phyloP scores from a whole-genome alignment of 1,140 invertebrate species.

The Drosophila pallidifrons region DNA sequence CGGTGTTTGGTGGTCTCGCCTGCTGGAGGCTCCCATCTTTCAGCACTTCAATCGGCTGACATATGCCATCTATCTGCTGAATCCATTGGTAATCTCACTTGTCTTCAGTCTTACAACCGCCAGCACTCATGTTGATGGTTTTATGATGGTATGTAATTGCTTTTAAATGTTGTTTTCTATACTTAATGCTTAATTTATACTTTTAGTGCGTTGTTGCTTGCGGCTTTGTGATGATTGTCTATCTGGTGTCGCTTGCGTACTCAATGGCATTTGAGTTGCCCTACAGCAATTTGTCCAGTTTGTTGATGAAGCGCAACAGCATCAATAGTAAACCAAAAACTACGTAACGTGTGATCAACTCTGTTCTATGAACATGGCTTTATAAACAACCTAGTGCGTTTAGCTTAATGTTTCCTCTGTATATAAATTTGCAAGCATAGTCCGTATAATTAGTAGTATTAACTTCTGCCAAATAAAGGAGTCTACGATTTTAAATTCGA shows the following conservation, averaged over 20 bases:
- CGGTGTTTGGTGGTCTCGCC: constrained; percentile 76
- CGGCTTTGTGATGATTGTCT: constrained; percentile 77
- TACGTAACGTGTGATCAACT: constrained; percentile 65
- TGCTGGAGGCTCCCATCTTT: constrained; percentile 73
- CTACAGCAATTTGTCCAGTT: constrained; percentile 78
- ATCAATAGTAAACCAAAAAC: constrained; percentile 52
- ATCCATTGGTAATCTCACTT: constrained; percentile 77
- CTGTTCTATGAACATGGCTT: constrained; percentile 44
- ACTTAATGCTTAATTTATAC: neutral
- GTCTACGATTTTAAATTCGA: constrained; percentile 19
- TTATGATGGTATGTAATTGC: constrained; percentile 66
- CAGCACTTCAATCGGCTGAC: constrained; percentile 81
- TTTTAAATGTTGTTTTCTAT: neutral
- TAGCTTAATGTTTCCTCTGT: constrained; percentile 39
- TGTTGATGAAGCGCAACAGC: constrained; percentile 43
- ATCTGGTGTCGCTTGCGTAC: constrained; percentile 72
- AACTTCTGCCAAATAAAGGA: constrained; percentile 26
- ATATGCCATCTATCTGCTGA: constrained; percentile 81
- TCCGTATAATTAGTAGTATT: constrained; percentile 21
- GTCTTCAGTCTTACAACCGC: constrained; percentile 68
- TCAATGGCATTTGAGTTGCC: constrained; percentile 82
- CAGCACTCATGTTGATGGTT: constrained; percentile 75
- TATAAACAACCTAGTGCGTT: constrained; percentile 33
- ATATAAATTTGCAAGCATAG: constrained; percentile 30
- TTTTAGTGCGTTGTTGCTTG: constrained; percentile 64